These are phyloP conservation scores for Meloe dianella DNA, from an alignment of 2,888 invertebrate genomes.

Conservation along the genomic window DNA sequence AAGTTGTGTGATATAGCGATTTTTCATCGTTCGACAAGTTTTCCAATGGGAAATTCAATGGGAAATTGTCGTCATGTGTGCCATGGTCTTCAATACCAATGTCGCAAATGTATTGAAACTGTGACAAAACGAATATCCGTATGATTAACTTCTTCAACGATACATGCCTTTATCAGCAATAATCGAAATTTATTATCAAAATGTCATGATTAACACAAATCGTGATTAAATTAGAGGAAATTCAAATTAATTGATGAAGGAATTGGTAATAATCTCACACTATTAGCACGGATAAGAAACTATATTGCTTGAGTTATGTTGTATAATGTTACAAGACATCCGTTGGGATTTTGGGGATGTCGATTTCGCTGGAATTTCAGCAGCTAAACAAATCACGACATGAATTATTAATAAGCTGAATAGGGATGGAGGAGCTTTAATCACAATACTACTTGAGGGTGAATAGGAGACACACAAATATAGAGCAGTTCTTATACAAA, in stretches of 20 bases:
- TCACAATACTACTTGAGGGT: neutral
- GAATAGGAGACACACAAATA: too few species aligned
- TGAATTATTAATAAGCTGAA: conserved; percentile 7
- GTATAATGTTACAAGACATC: conserved; percentile 20
- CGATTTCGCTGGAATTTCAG: conserved; percentile 6
- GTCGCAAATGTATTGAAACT: conserved; percentile 29
- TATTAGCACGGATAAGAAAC: neutral
- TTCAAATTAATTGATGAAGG: conserved; percentile 23
- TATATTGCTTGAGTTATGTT: neutral
- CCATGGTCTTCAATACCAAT: conserved; percentile 25
- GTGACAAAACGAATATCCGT: conserved; percentile 35
- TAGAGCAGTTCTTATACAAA: too few species aligned
- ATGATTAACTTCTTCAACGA: conserved; percentile 30
- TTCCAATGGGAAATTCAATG: conserved; percentile 15
- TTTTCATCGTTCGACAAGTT: conserved; percentile 7
- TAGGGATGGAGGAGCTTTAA: neutral
- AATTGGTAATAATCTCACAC: conserved; percentile 26
- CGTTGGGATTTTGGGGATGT: conserved; percentile 12
- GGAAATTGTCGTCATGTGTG: conserved; percentile 16
- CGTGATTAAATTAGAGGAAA: conserved; percentile 16
- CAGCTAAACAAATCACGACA: conserved; percentile 5
- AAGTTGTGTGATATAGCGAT: neutral
- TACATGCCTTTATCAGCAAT: too few species aligned
- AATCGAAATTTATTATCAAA: conserved; percentile 1
- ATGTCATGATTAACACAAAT: neutral